Conservation (phyloP, 1,140 invertebrate species). For the Cyclina sinensis region DNA sequence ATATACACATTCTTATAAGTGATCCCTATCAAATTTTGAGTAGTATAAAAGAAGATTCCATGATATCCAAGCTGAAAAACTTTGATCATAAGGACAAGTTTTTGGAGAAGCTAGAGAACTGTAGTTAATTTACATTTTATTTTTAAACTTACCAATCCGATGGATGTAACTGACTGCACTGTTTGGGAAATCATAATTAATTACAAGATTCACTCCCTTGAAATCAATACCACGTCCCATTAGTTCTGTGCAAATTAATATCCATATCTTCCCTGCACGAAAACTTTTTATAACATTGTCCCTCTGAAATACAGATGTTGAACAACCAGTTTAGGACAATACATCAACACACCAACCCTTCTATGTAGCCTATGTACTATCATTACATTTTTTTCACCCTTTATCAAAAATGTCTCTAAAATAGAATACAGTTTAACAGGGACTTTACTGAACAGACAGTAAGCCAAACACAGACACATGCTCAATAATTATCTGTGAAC, state of each 20-base stretch:
- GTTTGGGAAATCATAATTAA: conserved; percentile 99
- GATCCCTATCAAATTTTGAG: no score
- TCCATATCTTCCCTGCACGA: conserved; percentile 96
- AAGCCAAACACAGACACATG: no score
- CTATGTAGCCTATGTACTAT: not conserved
- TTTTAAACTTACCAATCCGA: conserved; percentile 90
- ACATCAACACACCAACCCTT: not conserved
- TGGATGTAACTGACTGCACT: conserved; percentile 98
- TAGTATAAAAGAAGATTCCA: no score
- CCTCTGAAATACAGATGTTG: conserved; percentile 88
- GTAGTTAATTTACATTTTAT: not conserved
- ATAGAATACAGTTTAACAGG: no score
- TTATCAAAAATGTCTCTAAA: no score
- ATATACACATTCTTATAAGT: no score
- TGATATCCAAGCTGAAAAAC: no score
- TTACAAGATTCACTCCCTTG: conserved; percentile 97
- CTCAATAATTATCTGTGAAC: no score
- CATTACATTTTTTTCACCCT: not conserved
- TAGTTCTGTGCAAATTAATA: conserved; percentile 98
- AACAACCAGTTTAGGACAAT: no score
- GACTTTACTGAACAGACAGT: no score
- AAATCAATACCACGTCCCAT: conserved; percentile 99
- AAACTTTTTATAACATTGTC: conserved; percentile 96
- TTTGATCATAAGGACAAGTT: no score
- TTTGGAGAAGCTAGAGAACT: no score